Evolutionary conservation across 2,888 invertebrate species (phyloP), one percentile per base, ranked within the genome.

Genomic region (Julus scandinavius): DNA sequence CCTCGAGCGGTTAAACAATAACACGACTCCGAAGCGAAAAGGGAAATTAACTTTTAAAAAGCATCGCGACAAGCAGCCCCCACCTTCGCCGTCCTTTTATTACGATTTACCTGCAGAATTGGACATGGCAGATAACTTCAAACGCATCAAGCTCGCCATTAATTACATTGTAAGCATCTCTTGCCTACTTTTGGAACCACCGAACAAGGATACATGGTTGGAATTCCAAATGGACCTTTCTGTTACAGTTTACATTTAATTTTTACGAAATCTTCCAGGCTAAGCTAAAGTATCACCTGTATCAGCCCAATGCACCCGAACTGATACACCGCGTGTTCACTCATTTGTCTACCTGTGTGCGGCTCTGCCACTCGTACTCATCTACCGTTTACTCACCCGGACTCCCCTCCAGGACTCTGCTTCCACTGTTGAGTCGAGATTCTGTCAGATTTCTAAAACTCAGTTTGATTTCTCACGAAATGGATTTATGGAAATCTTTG

Each of bases 221-320:
- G 54, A 15, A 45, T 45, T 86, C 49, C n/a, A 9, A 29, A 45
- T 29, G 29, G 29, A 29, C 29, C 29, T 29, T 29, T 29, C 29
- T 29, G 29, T 29, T 29, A 29, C 29, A 29, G 29, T 29, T 29
- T 29, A 29, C 29, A 29, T 41, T 41, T 86, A 45, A 45, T 45
- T 45, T 45, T 45, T 7, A 45, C 45, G 41, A 45, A 45, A 45
- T 45, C 29, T 72, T 3, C 63, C 38, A 88, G 88, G 88, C 88
- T 45, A 86, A 80, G 41, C 49, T 88, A n/a, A 86, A 58, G 80
- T 72, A 72, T 49, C 80, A 88, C 49, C 88, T 88, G 88, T 88
- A 88, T 80, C 86, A 88, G 17, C 88, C 88, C 11, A 88, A 88
- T 40, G 88, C 86, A 17, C 88, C 88, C 0, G 88, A 88, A 40